Evolutionary conservation across 2,797 vertebrate species (phyloP).

Genomic region (Mormyrus proboscirostris): DNA sequence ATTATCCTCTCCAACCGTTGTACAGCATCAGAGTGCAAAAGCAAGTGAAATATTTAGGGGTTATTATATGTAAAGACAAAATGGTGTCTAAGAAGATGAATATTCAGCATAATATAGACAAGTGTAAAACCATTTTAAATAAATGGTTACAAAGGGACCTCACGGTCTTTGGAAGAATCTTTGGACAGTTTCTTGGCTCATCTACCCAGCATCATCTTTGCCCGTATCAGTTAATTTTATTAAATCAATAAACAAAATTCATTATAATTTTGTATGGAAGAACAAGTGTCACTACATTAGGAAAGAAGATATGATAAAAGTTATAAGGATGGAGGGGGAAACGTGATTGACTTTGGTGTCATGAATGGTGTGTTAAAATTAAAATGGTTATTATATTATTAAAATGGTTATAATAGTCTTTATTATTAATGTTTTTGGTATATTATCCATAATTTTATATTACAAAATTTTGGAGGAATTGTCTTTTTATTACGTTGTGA

Average conservation of each 20-base stretch:
- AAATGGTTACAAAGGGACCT: not conserved
- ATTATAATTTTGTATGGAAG: not conserved
- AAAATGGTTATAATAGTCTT: not conserved
- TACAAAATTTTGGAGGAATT: not conserved
- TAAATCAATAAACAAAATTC: not conserved
- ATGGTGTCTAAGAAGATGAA: not conserved
- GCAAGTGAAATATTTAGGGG: not conserved
- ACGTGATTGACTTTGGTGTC: not conserved
- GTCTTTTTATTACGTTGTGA: not conserved
- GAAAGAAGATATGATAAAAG: not conserved
- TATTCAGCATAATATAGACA: not conserved
- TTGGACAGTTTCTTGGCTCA: not conserved
- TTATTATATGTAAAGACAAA: not conserved
- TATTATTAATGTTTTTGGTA: not conserved
- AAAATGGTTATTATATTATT: not conserved
- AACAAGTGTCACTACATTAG: not conserved
- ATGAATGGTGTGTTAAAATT: not conserved
- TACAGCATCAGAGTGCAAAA: not conserved
- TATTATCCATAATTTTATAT: not conserved
- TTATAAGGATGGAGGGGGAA: not conserved
- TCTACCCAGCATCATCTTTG: not conserved
- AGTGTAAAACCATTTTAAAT: not conserved
- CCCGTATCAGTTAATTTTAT: too few species aligned
- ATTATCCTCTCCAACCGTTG: not conserved
- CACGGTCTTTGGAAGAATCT: not conserved